These are phyloP conservation scores for Paramuricea clavata DNA, from an alignment of 92 coral and sea anemone species.

Conservation along the genomic window DNA sequence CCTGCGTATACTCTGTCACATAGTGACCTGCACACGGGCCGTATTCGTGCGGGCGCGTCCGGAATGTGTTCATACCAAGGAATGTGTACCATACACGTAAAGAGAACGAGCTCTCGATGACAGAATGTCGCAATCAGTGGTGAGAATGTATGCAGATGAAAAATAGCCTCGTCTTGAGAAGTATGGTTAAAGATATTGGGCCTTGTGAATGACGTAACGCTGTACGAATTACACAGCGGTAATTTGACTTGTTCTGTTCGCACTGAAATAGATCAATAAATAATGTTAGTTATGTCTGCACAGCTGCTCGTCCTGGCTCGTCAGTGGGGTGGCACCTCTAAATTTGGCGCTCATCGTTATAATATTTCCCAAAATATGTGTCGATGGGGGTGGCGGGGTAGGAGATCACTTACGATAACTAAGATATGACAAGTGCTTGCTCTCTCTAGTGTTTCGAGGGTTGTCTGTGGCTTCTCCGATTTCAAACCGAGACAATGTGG, in stretches of 20 bases:
- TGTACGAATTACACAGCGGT: background rate
- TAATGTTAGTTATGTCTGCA: background rate
- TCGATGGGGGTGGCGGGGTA: too few species aligned
- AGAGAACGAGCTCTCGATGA: background rate
- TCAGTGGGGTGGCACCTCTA: too few species aligned
- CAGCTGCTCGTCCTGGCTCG: too few species aligned
- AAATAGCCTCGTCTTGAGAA: slow-evolving; percentile 7
- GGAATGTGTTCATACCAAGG: background rate
- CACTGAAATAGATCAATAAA: background rate
- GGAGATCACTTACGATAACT: too few species aligned
- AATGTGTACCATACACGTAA: background rate
- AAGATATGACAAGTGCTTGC: too few species aligned
- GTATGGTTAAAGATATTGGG: slow-evolving; percentile 12
- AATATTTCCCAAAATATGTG: too few species aligned
- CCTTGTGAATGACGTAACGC: background rate
- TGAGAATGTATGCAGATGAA: slow-evolving; percentile 17
- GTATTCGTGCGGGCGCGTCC: background rate
- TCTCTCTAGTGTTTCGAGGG: too few species aligned
- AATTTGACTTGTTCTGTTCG: background rate
- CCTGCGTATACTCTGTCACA: background rate
- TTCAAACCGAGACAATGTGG: too few species aligned
- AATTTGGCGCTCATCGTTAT: too few species aligned
- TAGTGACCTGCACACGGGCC: slow-evolving; percentile 11
- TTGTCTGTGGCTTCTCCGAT: too few species aligned
- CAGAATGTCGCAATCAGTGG: slow-evolving; percentile 31